phyloP scores from a whole-genome alignment of 2,113 vertebrate genomes.

The Sceloporus undulatus region DNA sequence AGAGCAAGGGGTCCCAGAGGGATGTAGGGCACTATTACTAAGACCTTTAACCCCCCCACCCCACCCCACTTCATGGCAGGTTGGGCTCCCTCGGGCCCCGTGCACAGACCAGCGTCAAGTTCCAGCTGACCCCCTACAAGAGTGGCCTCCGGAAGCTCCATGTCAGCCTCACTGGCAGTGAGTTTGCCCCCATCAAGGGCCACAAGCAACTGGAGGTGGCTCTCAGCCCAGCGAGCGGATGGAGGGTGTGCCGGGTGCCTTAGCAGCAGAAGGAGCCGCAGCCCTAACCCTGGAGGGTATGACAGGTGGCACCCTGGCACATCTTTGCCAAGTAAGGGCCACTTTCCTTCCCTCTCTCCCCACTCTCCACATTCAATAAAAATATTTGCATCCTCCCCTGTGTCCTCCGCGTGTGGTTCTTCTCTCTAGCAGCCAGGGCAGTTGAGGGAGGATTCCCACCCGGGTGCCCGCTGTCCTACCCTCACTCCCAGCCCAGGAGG shows the following conservation, averaged over 20 bases:
- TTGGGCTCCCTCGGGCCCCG: conserved; percentile 62
- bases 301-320: too few relatives aligned
- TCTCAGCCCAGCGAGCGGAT: not conserved
- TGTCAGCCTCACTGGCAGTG: conserved; percentile 67
- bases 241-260: not conserved
- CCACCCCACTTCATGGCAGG: conserved; percentile 32
- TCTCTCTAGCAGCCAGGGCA: not conserved
- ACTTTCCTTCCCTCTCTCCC: not conserved
- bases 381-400: not conserved
- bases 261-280: too few relatives aligned
- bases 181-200: conserved; percentile 71
- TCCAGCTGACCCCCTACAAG: conserved; percentile 69
- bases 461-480: too few relatives aligned
- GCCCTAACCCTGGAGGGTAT: accelerated
- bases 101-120: conserved; percentile 53
- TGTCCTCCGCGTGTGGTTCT: not conserved
- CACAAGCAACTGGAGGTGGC: conserved; percentile 64
- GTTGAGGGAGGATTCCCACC: too few relatives aligned
- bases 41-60: not conserved
- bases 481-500: too few relatives aligned
- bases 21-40: too few relatives aligned
- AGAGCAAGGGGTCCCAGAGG: not conserved
- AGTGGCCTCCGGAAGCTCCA: conserved; percentile 70
- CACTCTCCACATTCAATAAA: not conserved
- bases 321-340: too few relatives aligned